phyloP scores from a whole-genome alignment of 2,113 vertebrate species.

The Ceyx melanurus region DNA sequence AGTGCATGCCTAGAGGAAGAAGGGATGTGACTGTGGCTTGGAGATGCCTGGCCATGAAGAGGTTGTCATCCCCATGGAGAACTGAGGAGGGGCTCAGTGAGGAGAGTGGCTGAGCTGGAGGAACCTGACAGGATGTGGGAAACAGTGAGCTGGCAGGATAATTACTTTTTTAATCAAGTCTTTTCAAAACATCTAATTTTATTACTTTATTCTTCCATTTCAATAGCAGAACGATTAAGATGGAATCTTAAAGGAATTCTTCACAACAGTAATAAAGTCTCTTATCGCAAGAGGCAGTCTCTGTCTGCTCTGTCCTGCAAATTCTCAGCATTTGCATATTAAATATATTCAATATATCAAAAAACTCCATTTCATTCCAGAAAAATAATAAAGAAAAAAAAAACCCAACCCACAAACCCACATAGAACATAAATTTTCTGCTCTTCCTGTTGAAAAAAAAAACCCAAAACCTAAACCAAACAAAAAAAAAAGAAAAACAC shows the following conservation, averaged over 20 bases:
- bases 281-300: conserved; percentile 64
- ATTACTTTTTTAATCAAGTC: conserved; percentile 73
- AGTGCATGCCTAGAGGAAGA: not conserved
- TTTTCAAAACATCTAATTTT: conserved; percentile 67
- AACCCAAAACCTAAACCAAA: too few relatives aligned
- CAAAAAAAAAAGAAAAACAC: too few relatives aligned
- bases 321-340: conserved; percentile 68
- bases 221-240: conserved; percentile 68
- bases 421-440: not conserved
- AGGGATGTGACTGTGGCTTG: not conserved
- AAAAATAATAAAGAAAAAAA: conserved; percentile 32
- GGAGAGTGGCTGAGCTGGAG: not conserved
- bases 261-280: conserved; percentile 60
- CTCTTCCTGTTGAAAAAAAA: not conserved
- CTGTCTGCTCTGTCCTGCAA: conserved; percentile 52
- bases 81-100: accelerated
- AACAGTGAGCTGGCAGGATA: not conserved
- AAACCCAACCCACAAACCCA: too few relatives aligned
- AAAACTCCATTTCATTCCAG: conserved; percentile 55
- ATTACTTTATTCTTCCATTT: conserved; percentile 74
- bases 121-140: not conserved
- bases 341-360: conserved; percentile 55
- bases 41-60: not conserved
- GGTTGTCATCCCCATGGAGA: not conserved
- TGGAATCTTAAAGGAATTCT: conserved; percentile 70